phyloP scores from a whole-genome alignment of 2,113 vertebrate species.

The Electrona antarctica region DNA sequence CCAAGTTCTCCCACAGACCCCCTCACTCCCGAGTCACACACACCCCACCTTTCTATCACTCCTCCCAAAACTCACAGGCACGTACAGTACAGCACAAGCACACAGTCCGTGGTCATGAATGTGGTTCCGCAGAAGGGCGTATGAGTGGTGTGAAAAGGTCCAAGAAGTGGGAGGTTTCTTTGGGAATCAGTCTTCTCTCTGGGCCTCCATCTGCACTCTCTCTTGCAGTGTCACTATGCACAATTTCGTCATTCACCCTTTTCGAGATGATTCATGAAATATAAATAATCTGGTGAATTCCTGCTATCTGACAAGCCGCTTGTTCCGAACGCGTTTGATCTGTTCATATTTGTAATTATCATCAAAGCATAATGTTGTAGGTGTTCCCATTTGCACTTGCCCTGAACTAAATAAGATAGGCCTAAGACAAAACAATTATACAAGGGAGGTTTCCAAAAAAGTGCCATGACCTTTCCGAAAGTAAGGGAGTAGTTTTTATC shows the following conservation, averaged over 20 bases:
- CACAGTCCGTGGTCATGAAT: constrained; percentile 5
- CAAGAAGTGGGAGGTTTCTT: constrained; percentile 35
- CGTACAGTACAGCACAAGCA: neutral
- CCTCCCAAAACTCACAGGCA: neutral
- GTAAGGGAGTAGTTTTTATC: constrained; percentile 38
- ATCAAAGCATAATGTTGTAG: constrained; percentile 31
- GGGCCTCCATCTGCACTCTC: too few relatives aligned
- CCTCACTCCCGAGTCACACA: neutral
- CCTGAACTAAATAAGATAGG: constrained; percentile 10
- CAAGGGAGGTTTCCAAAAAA: constrained; percentile 44
- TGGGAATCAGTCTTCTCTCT: too few relatives aligned
- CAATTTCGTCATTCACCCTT: neutral
- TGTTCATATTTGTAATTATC: constrained; percentile 7
- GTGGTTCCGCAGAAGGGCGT: neutral
- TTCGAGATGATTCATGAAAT: constrained; percentile 39
- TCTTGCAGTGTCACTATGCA: too few relatives aligned
- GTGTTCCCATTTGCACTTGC: constrained; percentile 35
- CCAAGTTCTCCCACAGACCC: too few relatives aligned
- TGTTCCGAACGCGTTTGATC: constrained; percentile 7
- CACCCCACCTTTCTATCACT: neutral
- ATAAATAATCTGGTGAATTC: constrained; percentile 36
- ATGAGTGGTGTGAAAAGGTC: neutral
- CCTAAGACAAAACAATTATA: constrained; percentile 20
- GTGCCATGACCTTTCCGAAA: constrained; percentile 40
- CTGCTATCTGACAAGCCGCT: constrained; percentile 16